Evolutionary conservation across 2,888 invertebrate genomes (phyloP).

Genomic region (Apamea epomidion): DNA sequence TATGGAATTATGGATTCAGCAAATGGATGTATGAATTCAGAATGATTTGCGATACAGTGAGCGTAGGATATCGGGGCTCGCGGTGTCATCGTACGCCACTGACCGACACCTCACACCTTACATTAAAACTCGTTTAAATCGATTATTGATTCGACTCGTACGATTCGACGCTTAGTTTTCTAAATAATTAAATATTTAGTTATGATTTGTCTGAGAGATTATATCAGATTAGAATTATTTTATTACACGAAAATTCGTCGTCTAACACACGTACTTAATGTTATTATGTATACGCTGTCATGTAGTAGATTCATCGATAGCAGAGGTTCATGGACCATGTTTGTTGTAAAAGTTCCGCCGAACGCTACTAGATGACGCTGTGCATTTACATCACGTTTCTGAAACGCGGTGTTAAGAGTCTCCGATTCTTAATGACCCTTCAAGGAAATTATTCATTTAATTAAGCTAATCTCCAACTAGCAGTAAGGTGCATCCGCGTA

Average conservation of each 20-base stretch:
- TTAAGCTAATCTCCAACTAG: no score
- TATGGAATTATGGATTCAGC: slow-evolving; percentile 39
- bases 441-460: no score
- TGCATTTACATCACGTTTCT: no score
- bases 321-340: no score
- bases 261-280: no score
- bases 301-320: no score
- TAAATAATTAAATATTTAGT: slow-evolving; percentile 1
- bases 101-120: slow-evolving; percentile 60
- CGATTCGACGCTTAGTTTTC: neutral
- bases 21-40: slow-evolving; percentile 58
- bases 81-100: slow-evolving; percentile 63
- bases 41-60: slow-evolving; percentile 70
- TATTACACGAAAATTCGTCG: neutral
- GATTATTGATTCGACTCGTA: slow-evolving; percentile 32
- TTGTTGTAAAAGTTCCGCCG: no score
- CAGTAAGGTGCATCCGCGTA: no score
- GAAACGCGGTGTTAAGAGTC: no score
- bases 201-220: neutral
- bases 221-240: neutral
- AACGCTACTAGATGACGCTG: no score
- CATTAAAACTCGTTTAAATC: slow-evolving; percentile 54
- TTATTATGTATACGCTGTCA: no score
- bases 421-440: no score
- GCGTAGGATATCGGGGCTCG: slow-evolving; percentile 56